phyloP scores from a whole-genome alignment of 2,113 vertebrate genomes.

The Syrrhaptes paradoxus region DNA sequence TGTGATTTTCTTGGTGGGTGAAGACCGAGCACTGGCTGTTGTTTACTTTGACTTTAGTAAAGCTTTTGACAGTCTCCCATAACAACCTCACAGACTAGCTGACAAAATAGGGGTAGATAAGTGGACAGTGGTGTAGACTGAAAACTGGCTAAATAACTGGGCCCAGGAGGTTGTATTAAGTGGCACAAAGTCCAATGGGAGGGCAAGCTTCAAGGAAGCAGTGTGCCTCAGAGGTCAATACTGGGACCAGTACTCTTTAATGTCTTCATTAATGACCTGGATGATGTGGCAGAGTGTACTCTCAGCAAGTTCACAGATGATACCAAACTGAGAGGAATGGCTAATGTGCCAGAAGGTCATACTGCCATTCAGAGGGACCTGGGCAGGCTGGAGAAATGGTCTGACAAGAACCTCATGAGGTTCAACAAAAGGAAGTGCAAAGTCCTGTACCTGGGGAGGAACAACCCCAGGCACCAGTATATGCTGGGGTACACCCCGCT shows the following conservation, averaged over 20 bases:
- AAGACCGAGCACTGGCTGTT: not conserved
- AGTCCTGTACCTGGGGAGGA: not conserved
- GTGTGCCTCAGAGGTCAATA: not conserved
- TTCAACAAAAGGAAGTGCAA: not conserved
- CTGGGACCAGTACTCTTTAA: not conserved
- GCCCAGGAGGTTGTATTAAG: fast-evolving
- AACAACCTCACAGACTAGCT: not conserved
- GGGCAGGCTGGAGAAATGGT: not conserved
- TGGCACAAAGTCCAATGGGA: not conserved
- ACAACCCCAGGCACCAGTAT: not conserved
- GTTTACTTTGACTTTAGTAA: not conserved
- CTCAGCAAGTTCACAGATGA: not conserved
- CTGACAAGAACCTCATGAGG: not conserved
- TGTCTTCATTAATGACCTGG: not conserved
- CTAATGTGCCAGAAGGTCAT: not conserved
- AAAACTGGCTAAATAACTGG: not conserved
- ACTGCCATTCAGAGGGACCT: not conserved
- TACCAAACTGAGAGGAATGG: not conserved
- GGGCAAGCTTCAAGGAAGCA: not conserved
- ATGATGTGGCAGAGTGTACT: not conserved
- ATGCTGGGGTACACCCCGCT: not conserved
- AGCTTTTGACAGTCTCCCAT: not conserved
- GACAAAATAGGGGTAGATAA: not conserved
- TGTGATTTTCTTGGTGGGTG: not conserved
- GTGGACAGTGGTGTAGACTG: not conserved